Base-by-base conservation (phyloP, 2,888 invertebrate species). In the Drosophila paracracens region DNA sequence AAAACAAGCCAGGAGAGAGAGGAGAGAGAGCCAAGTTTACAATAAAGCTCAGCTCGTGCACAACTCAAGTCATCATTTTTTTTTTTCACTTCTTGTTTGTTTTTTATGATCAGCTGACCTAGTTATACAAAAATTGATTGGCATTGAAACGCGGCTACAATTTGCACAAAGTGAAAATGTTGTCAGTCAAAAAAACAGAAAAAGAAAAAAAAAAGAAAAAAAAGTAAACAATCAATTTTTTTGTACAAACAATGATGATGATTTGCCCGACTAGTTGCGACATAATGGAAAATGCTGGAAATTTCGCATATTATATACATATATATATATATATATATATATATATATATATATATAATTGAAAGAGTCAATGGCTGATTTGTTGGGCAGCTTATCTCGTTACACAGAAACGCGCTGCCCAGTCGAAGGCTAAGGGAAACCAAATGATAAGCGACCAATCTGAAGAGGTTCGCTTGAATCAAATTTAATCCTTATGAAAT, bases 291-390 rank as follows among this genome's bases (percentile, higher is more conserved):
- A 33, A 46, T 46, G 31, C 33, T 57, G 29, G 4, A 56, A 38
- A 29, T 56, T 21, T 21, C 3, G 21, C 21, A 21, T 21, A 13
- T 21, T 2, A 11, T 13, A 13, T 11, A 43, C 7, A 21, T 6
- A 21, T 3, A 11, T 0, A 21, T 13, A 43, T 6, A 43, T 43
- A 43, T 18, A 21, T 21, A 43, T 6, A 43, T 43, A 43, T 18
- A 21, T 21, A 21, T 21, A 38, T 38, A 61, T 51, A 50, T 50
- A 38, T 29, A n/a, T 21, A 21, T 18, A 25, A n/a, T 0, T 60
- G 35, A 29, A 57, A 46, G 64, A 68, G 70, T 74, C 78, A 78
- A 65, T 74, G 75, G 38, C 74, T 78, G 79, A 78, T 78, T 79
- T 64, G 51, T 31, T 33, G 11, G 64, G 46, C 52, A 63, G 67